A percentile compares a stretch with the other conserved stretches of the same genome.
phyloP scores from a whole-genome alignment of 2,888 invertebrate species.

The Hoplodrina ambigua region DNA sequence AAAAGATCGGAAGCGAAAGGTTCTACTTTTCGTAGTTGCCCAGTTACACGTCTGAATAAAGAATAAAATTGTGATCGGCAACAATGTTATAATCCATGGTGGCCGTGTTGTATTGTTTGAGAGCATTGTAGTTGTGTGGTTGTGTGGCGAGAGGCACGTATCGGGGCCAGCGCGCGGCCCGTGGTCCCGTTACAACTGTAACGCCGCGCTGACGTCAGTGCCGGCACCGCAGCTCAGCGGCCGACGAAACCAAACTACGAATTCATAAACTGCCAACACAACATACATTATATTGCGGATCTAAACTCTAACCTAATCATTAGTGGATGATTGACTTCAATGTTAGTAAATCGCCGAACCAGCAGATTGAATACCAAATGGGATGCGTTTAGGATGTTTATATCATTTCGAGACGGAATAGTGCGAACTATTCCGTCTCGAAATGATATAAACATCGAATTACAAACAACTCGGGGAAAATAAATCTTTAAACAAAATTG shows the following conservation, averaged over 20 bases:
- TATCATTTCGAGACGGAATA: no score
- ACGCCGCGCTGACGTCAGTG: slow-evolving; percentile 11
- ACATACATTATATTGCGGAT: neutral
- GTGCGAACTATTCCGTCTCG: no score
- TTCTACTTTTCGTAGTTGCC: no score
- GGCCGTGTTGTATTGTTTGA: neutral
- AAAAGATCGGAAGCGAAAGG: no score
- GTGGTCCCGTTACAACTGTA: slow-evolving; percentile 65
- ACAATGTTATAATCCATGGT: neutral
- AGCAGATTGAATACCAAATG: neutral
- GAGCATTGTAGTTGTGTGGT: neutral
- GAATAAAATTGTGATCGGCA: neutral
- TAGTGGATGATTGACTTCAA: neutral
- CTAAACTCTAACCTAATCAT: neutral
- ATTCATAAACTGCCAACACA: neutral
- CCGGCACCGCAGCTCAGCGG: slow-evolving; percentile 6
- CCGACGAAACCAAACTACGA: neutral
- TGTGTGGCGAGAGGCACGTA: slow-evolving; percentile 41
- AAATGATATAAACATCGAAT: no score
- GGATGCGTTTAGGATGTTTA: no score
- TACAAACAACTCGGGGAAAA: no score
- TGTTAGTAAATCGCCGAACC: neutral
- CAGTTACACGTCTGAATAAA: neutral
- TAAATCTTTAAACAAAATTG: no score
- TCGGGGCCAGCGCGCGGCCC: slow-evolving; percentile 51